Evolutionary conservation across 2,888 invertebrate genomes (phyloP).

Genomic region (Lycia hirtaria): DNA sequence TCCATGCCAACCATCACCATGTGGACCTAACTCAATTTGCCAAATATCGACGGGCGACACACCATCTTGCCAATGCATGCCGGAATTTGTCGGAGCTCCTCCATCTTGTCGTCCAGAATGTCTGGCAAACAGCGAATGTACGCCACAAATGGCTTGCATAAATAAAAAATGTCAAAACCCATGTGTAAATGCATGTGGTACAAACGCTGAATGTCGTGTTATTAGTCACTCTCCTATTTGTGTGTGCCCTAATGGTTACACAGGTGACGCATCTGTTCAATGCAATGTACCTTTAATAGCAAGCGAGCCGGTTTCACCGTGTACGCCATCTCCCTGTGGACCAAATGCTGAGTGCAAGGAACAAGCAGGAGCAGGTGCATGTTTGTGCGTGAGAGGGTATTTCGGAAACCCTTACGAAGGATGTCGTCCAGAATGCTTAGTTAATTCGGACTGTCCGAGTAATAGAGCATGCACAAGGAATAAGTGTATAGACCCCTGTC

Average conservation of each 20-base stretch:
- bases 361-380: slow-evolving; percentile 86
- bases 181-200: slow-evolving; percentile 90
- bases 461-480: slow-evolving; percentile 89
- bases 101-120: slow-evolving; percentile 91
- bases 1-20: slow-evolving; percentile 91
- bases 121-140: slow-evolving; percentile 89
- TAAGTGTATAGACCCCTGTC: slow-evolving; percentile 92
- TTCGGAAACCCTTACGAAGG: slow-evolving; percentile 93
- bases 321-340: slow-evolving; percentile 87
- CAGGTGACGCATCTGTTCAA: slow-evolving; percentile 90
- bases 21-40: slow-evolving; percentile 90
- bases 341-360: slow-evolving; percentile 87
- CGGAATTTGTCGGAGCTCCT: slow-evolving; percentile 88
- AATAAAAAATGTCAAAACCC: slow-evolving; percentile 92
- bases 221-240: slow-evolving; percentile 91
- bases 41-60: slow-evolving; percentile 81
- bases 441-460: slow-evolving; percentile 90
- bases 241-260: slow-evolving; percentile 88
- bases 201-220: slow-evolving; percentile 90
- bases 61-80: slow-evolving; percentile 89
- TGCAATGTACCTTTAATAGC: slow-evolving; percentile 71
- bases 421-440: slow-evolving; percentile 90
- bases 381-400: slow-evolving; percentile 89
- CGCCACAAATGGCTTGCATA: slow-evolving; percentile 88
- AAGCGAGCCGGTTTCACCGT: slow-evolving; percentile 77